These are phyloP conservation scores for Brachionus plicatilis DNA, from an alignment of 1,140 invertebrate species.

Conservation along the genomic window DNA sequence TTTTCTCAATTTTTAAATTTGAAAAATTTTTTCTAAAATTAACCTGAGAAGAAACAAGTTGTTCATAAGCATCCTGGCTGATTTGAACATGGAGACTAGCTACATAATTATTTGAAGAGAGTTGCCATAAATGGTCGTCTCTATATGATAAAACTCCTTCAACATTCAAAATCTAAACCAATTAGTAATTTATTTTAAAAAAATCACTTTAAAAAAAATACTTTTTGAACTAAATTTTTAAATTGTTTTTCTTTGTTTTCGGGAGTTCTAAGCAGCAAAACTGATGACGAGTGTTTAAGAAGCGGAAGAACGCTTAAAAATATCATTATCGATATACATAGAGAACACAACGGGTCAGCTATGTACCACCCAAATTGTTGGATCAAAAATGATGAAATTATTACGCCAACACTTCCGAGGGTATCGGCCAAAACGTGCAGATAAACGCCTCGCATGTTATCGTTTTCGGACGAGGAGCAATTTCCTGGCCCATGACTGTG, in stretches of 20 bases:
- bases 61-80: conserved; percentile 53
- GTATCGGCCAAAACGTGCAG: conserved; percentile 64
- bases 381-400: conserved; percentile 62
- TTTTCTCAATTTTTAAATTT: not conserved
- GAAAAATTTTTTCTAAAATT: not conserved
- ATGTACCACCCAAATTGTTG: conserved; percentile 62
- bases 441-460: conserved; percentile 64
- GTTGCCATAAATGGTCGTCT: conserved; percentile 57
- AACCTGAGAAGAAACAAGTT: conserved; percentile 51
- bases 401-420: conserved; percentile 62
- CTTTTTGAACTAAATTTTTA: conserved; percentile 27
- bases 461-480: conserved; percentile 58
- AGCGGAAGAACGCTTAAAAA: conserved; percentile 33
- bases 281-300: conserved; percentile 31
- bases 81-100: conserved; percentile 57
- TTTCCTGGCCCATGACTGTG: conserved; percentile 51
- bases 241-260: conserved; percentile 2
- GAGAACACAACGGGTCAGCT: conserved; percentile 64
- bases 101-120: conserved; percentile 52
- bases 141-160: conserved; percentile 56
- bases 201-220: not conserved
- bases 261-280: not conserved
- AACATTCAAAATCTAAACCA: conserved; percentile 52
- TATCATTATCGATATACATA: conserved; percentile 58
- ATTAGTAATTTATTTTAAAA: conserved; percentile 40